These are phyloP conservation scores for Gambusia yucatana DNA, from an alignment of 2,797 vertebrate genomes.

Conservation along the genomic window DNA sequence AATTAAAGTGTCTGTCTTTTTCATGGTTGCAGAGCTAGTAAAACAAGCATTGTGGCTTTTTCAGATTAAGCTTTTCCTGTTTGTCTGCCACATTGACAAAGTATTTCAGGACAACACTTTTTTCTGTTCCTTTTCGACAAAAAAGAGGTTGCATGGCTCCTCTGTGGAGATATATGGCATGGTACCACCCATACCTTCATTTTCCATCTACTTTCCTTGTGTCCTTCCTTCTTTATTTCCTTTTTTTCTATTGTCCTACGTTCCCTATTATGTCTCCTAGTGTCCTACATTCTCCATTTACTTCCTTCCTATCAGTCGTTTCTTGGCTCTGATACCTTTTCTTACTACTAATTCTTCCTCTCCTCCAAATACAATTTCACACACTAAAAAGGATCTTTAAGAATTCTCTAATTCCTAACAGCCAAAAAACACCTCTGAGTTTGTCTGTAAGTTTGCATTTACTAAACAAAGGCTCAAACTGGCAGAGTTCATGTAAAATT, in stretches of 20 bases:
- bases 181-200: background rate
- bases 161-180: background rate
- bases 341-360: background rate
- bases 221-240: background rate
- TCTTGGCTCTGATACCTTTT: background rate
- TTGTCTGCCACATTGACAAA: background rate
- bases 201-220: background rate
- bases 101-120: background rate
- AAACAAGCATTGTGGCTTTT: background rate
- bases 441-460: conserved; percentile 30
- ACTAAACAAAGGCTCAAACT: conserved; percentile 46
- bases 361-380: background rate
- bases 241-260: background rate
- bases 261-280: background rate
- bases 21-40: background rate
- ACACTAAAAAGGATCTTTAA: conserved; percentile 17
- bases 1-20: background rate
- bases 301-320: background rate
- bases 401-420: conserved; percentile 36
- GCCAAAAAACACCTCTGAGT: conserved; percentile 12
- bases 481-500: conserved; percentile 44
- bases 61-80: background rate
- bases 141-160: background rate
- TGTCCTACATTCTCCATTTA: background rate
- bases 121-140: background rate